These are phyloP conservation scores for Drosophila sordidapex DNA, from an alignment of 2,888 invertebrate species.

Conservation along the genomic window DNA sequence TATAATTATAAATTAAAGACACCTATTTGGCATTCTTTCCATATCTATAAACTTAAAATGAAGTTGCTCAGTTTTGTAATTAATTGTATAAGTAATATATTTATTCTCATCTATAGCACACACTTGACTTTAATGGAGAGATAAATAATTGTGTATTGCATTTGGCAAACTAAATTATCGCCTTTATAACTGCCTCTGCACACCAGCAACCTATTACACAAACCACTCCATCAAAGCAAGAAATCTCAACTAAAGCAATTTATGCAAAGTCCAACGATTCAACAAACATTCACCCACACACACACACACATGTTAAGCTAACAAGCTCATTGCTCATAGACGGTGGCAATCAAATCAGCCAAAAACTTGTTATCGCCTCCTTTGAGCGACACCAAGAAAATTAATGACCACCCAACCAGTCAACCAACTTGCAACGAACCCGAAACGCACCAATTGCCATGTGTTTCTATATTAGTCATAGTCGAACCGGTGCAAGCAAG, in stretches of 20 bases:
- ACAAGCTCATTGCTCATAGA: constrained; percentile 70
- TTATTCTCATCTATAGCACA: background rate
- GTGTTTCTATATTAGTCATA: constrained; percentile 5
- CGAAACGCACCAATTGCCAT: constrained; percentile 22
- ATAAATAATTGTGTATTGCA: constrained; percentile 8
- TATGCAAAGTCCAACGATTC: constrained; percentile 37
- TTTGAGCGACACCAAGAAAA: constrained; percentile 77
- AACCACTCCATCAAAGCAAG: constrained; percentile 36
- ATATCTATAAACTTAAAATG: background rate
- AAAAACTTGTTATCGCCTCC: constrained; percentile 79
- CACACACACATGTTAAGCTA: constrained; percentile 16
- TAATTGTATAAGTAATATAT: background rate
- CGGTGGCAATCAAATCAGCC: constrained; percentile 77
- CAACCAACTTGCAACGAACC: constrained; percentile 5
- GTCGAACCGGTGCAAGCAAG: constrained; percentile 19
- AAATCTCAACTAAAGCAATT: constrained; percentile 62
- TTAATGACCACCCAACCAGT: constrained; percentile 66
- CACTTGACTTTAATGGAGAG: background rate
- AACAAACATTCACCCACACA: constrained; percentile 5
- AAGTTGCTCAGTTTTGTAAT: background rate
- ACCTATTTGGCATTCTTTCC: background rate
- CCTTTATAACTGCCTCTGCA: constrained; percentile 16
- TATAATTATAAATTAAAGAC: background rate
- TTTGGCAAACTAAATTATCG: constrained; percentile 32
- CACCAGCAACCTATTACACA: constrained; percentile 14